phyloP scores from a whole-genome alignment of 1,140 invertebrate genomes.

The Aleiodes sp. region DNA sequence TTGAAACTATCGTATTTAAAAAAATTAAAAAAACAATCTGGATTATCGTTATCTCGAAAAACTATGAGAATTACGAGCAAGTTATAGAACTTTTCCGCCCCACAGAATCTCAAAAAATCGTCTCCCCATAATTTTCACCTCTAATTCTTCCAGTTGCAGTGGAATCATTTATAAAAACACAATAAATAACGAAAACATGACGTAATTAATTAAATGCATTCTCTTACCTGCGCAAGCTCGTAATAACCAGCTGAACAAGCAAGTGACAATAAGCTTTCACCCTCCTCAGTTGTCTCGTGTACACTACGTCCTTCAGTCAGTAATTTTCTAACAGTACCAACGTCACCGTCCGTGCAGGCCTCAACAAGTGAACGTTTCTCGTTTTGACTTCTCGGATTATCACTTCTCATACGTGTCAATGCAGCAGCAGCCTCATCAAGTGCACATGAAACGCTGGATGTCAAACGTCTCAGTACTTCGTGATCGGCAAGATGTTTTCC shows the following conservation, averaged over 20 bases:
- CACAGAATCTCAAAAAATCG: no score
- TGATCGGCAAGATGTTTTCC: constrained; percentile 82
- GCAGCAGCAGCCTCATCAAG: constrained; percentile 96
- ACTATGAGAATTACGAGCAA: no score
- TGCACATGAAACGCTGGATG: constrained; percentile 90
- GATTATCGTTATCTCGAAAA: no score
- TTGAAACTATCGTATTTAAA: no score
- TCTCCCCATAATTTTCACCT: no score
- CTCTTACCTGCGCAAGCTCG: constrained; percentile 88
- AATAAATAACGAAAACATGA: no score
- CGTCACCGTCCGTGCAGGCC: constrained; percentile 92
- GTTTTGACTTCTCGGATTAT: constrained; percentile 71
- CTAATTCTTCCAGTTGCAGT: no score
- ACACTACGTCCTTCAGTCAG: constrained; percentile 91
- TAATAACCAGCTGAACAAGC: constrained; percentile 94
- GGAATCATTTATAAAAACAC: no score
- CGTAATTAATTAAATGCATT: background rate
- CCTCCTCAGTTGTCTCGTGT: constrained; percentile 92
- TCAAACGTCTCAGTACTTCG: constrained; percentile 83
- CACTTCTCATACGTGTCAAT: constrained; percentile 91
- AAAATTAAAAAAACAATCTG: no score
- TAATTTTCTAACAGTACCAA: constrained; percentile 86
- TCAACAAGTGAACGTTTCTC: constrained; percentile 80
- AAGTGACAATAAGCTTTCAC: constrained; percentile 89
- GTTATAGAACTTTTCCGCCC: no score